phyloP scores from a whole-genome alignment of 1,140 invertebrate species.

The Drosophila nikananu region DNA sequence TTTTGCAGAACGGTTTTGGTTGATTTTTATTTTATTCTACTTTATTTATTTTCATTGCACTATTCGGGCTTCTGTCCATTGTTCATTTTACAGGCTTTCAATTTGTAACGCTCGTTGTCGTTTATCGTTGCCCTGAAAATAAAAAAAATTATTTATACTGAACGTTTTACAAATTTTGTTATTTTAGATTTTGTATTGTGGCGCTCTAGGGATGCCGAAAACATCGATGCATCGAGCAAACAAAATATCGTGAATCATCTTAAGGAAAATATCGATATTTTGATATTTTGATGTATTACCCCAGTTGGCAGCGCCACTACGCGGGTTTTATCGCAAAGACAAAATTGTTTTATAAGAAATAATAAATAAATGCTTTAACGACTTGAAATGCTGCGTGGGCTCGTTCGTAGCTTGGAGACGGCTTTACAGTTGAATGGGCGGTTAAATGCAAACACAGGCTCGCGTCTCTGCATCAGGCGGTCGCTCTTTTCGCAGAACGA shows the following conservation, averaged over 20 bases:
- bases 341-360: slow-evolving; percentile 51
- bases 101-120: slow-evolving; percentile 61
- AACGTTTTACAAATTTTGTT: no score
- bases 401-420: slow-evolving; percentile 54
- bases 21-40: slow-evolving; percentile 50
- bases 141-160: no score
- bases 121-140: slow-evolving; percentile 46
- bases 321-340: not conserved
- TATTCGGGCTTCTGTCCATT: slow-evolving; percentile 52
- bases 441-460: not conserved
- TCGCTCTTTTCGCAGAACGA: slow-evolving; percentile 60
- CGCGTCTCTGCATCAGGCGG: slow-evolving; percentile 4
- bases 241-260: no score
- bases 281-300: no score
- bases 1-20: no score
- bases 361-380: not conserved
- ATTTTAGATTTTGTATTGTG: no score
- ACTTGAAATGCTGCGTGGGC: slow-evolving; percentile 50
- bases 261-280: no score
- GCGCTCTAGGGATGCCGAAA: no score
- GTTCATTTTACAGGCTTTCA: slow-evolving; percentile 68
- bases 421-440: slow-evolving; percentile 21
- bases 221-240: no score
- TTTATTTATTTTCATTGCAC: slow-evolving; percentile 69
- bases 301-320: slow-evolving; percentile 10